Conservation (phyloP, 2,888 invertebrate species). For the Frankliniella fusca region DNA sequence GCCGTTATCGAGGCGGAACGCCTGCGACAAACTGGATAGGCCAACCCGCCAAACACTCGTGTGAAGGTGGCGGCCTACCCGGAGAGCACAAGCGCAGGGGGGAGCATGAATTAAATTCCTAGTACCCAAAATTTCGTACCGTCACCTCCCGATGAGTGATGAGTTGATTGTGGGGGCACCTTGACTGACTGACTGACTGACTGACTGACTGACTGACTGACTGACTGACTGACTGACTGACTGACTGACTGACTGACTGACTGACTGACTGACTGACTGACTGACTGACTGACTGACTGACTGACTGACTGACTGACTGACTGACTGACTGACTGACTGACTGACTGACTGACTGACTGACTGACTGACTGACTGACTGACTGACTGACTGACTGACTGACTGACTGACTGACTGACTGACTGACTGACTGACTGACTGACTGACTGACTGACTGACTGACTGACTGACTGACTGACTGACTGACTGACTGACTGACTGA, state of each 20-base stretch:
- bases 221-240: background rate
- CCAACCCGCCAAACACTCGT: no score
- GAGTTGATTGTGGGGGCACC: no score
- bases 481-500: no score
- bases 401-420: background rate
- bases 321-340: background rate
- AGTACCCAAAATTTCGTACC: no score
- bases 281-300: background rate
- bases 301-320: background rate
- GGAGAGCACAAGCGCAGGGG: no score
- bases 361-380: background rate
- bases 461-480: background rate
- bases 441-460: background rate
- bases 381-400: background rate
- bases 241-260: background rate
- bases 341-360: background rate
- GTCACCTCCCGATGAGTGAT: no score
- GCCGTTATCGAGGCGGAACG: no score
- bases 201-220: background rate
- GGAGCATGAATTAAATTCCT: no score
- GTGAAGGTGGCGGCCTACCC: no score
- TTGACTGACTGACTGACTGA: background rate
- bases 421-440: background rate
- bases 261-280: background rate
- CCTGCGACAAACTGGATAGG: no score